Base-by-base conservation (phyloP, 2,113 vertebrate genomes). In the Oncorhynchus clarkii region DNA sequence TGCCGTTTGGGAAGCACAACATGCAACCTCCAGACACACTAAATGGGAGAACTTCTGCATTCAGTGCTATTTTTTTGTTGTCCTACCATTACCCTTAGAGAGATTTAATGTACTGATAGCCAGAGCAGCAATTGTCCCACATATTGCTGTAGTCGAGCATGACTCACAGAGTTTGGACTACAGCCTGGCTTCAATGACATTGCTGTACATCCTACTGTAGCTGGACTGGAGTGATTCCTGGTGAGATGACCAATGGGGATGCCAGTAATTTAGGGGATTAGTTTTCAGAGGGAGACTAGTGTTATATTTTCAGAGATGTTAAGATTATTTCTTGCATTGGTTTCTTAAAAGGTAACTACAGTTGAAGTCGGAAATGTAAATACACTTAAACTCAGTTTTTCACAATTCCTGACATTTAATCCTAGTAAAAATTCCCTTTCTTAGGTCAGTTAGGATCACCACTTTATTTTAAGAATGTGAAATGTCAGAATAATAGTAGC, bases 121-220 rank as follows among this genome's bases (percentile, higher is more conserved):
- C 59, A 62, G 68, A 13, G 27, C 29, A 57, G 34, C 34, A 69
- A 72, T 14, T 72, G 27, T 27, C 49, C 18, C 73, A 71, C 80
- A 75, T n/a, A 22, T 60, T 80, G n/a, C 62, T 69, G 59, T 59
- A 14, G 48, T 69, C 67, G 57, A 78, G 73, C 71, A 72, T 89
- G 86, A 87, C 82, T 89, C 82, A 83, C 73, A 83, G 73, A 57
- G 83, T 84, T 78, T 75, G 77, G 75, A 84, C 49, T 31, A 29
- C 45, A 49, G 27, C 22, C 73, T 51, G 66, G 67, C 59, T 78
- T 71, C 76, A 78, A 71, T 83, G 82, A 79, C 81, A 78, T 18
- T 39, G 86, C 84, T 82, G 20, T 20, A 5, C 54, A 8, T 57
- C 54, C 54, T 20, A 57, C 18, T 57, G 54, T 20, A 57, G 14